A percentile compares a stretch with the other conserved stretches of the same genome.
Evolutionary conservation across 2,113 vertebrate species (phyloP).

Genomic region (Vulpes ferrilata): DNA sequence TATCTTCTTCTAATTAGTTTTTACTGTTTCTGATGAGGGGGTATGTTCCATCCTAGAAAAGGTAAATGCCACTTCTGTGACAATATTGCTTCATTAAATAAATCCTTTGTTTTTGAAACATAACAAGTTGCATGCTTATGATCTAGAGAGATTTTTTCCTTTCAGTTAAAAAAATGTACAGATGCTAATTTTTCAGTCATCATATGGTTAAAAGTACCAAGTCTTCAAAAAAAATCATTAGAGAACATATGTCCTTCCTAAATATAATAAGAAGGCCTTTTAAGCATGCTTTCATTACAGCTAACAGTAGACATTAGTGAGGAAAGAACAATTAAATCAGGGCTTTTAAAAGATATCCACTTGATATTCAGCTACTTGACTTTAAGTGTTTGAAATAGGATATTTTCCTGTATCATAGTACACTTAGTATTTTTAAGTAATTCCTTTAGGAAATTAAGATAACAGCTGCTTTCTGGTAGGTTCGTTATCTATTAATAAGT

Average conservation of each 20-base stretch:
- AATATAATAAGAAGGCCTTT: not conserved
- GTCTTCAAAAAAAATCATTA: not conserved
- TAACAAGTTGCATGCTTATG: not conserved
- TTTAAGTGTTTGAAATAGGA: not conserved
- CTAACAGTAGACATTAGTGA: not conserved
- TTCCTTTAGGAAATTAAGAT: constrained; percentile 70
- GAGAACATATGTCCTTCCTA: not conserved
- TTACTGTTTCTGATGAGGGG: constrained; percentile 54
- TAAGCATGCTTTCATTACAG: not conserved
- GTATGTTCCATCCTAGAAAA: constrained; percentile 49
- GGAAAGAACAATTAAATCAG: constrained; percentile 2
- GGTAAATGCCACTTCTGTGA: constrained; percentile 37
- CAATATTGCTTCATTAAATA: constrained; percentile 62
- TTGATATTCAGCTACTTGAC: constrained; percentile 47
- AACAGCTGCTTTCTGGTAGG: constrained; percentile 37
- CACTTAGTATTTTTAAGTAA: constrained; percentile 43
- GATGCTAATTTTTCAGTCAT: constrained; percentile 1
- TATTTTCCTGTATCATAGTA: not conserved
- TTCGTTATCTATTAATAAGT: constrained; percentile 20
- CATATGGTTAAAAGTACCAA: constrained; percentile 3
- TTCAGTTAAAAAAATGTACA: constrained; percentile 28
- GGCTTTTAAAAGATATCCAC: not conserved
- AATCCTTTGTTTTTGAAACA: not conserved
- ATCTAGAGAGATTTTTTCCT: not conserved
- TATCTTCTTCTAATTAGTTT: constrained; percentile 61